Conservation (phyloP, 1,140 invertebrate genomes). For the Eurosta solidaginis region DNA sequence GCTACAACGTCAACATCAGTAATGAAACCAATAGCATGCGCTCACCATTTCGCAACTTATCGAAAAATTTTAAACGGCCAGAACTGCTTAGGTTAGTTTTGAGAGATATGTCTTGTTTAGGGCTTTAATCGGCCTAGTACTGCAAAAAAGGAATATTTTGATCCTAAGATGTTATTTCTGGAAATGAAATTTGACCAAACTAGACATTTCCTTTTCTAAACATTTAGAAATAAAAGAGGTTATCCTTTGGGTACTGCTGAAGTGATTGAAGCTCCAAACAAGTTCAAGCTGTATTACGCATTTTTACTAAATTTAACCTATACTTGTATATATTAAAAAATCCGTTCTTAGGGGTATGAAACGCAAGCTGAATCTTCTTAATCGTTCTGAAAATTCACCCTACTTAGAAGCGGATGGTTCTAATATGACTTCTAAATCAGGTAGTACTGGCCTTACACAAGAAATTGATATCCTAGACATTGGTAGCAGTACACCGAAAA, state of each 20-base stretch:
- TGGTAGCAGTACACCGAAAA: slow-evolving; percentile 59
- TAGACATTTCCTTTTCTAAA: no score
- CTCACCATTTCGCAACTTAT: slow-evolving; percentile 53
- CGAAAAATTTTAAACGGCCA: slow-evolving; percentile 55
- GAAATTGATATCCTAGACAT: slow-evolving; percentile 69
- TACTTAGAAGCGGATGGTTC: slow-evolving; percentile 46
- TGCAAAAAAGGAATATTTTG: no score
- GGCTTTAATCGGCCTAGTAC: no score
- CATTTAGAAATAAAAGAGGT: no score
- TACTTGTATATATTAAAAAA: not conserved
- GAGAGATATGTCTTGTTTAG: no score
- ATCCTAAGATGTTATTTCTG: no score
- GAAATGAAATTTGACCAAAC: no score
- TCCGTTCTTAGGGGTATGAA: slow-evolving; percentile 63
- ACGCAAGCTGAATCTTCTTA: slow-evolving; percentile 63
- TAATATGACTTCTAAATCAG: slow-evolving; percentile 38
- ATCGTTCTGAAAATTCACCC: slow-evolving; percentile 52
- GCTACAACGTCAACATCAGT: slow-evolving; percentile 51
- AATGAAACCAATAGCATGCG: slow-evolving; percentile 55
- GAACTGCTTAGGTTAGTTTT: slow-evolving; percentile 45
- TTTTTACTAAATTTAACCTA: no score
- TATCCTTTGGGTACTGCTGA: no score
- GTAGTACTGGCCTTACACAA: slow-evolving; percentile 69
- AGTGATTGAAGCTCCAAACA: no score
- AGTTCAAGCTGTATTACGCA: no score